Evolutionary conservation across 2,113 vertebrate species (phyloP).

Genomic region (Mesoclemmys tuberculata): DNA sequence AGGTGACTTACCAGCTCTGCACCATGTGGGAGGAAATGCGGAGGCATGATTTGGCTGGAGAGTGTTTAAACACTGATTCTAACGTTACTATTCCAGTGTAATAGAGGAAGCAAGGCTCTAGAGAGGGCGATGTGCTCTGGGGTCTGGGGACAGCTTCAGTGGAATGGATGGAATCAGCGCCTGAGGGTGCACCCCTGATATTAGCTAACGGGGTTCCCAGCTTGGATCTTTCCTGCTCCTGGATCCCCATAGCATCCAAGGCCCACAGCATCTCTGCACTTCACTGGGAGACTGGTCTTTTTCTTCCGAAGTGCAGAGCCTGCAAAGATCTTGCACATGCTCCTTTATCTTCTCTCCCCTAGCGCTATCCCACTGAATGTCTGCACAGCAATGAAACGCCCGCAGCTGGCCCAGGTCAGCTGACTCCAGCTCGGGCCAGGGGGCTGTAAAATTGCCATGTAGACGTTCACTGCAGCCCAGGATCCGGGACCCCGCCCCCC

Average conservation of each 20-base stretch:
- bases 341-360: not conserved
- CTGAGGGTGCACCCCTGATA: too few species aligned
- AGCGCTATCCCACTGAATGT: too few species aligned
- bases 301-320: not conserved
- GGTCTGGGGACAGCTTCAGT: not conserved
- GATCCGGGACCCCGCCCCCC: too few species aligned
- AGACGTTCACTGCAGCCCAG: too few species aligned
- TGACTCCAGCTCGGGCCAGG: too few species aligned
- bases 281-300: not conserved
- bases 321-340: not conserved
- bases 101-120: not conserved
- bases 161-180: not conserved
- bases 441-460: too few species aligned
- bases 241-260: not conserved
- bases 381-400: too few species aligned
- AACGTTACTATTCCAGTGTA: too few species aligned
- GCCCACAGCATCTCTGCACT: not conserved
- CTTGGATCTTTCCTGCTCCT: not conserved
- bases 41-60: too few species aligned
- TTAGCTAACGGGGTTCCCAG: not conserved
- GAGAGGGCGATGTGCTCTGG: not conserved
- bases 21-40: too few species aligned
- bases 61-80: not conserved
- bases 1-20: constrained; percentile 24
- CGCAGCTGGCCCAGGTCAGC: too few species aligned